Evolutionary conservation across 2,113 vertebrate genomes (phyloP).

Genomic region (Pholis gunnellus): DNA sequence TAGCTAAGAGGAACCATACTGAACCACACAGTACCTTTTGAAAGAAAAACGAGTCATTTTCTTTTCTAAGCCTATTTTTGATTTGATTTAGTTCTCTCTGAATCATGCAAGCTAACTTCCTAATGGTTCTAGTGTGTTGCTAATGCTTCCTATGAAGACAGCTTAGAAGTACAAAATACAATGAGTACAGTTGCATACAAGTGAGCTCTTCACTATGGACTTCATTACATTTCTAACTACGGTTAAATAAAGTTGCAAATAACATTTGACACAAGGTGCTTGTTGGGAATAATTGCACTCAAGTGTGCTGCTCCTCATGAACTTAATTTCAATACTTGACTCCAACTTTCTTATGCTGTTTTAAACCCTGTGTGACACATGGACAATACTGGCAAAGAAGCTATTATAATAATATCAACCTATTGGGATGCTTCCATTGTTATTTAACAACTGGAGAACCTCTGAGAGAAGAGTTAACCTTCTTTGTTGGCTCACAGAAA

Average conservation of each 20-base stretch:
- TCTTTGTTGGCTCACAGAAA: conserved; percentile 18
- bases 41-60: neutral
- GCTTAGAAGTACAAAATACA: conserved; percentile 14
- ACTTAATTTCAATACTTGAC: conserved; percentile 52
- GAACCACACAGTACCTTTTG: no score
- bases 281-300: neutral
- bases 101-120: neutral
- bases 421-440: conserved; percentile 48
- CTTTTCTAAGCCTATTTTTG: neutral
- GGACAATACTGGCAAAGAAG: conserved; percentile 2
- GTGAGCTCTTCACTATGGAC: conserved; percentile 9
- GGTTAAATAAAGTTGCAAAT: conserved; percentile 24
- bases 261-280: conserved; percentile 42
- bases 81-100: neutral
- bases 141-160: neutral
- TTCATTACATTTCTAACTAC: conserved; percentile 16
- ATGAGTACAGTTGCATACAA: neutral
- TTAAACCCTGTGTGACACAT: conserved; percentile 6
- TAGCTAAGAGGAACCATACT: no score
- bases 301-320: conserved; percentile 33
- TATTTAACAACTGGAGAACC: conserved; percentile 50
- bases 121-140: neutral
- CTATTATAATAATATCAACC: conserved; percentile 25
- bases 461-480: conserved; percentile 38
- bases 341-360: conserved; percentile 3